Evolutionary conservation across 2,113 vertebrate genomes (phyloP).

Genomic region (Chlorodrepanis virens): DNA sequence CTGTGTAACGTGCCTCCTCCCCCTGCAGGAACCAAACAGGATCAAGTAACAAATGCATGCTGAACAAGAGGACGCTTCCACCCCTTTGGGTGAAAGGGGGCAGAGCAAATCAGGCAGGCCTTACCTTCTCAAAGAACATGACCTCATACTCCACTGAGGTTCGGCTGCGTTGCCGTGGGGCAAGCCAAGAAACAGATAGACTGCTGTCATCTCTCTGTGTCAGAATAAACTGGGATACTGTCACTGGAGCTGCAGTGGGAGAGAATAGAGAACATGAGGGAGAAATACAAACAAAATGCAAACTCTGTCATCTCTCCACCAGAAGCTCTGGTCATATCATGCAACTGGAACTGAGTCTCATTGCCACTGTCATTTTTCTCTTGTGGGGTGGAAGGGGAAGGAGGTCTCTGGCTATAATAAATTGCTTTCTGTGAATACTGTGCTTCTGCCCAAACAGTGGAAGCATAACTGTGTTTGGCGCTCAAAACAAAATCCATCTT

Average conservation of each 20-base stretch:
- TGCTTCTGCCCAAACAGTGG: neutral
- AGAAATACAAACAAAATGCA: neutral
- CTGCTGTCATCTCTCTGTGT: slow-evolving; percentile 61
- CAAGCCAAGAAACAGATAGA: slow-evolving; percentile 66
- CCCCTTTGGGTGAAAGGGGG: neutral
- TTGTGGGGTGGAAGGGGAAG: neutral
- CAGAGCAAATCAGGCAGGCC: neutral
- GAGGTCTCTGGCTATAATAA: neutral
- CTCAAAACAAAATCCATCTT: neutral
- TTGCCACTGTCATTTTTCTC: slow-evolving; percentile 35
- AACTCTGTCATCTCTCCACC: neutral
- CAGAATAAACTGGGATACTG: slow-evolving; percentile 8
- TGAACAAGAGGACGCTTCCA: neutral
- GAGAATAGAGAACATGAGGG: neutral
- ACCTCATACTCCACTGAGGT: slow-evolving; percentile 63
- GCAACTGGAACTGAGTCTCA: slow-evolving; percentile 27
- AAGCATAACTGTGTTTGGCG: neutral
- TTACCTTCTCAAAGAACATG: slow-evolving; percentile 71
- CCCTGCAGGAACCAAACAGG: slow-evolving; percentile 44
- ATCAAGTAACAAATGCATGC: neutral
- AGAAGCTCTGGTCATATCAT: neutral
- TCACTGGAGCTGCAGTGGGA: slow-evolving; percentile 39
- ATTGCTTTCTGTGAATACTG: neutral
- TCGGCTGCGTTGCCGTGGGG: slow-evolving; percentile 48
- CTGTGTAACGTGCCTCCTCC: slow-evolving; percentile 73